A percentile compares a stretch with the other conserved stretches of the same genome.
These are phyloP conservation scores for Paradoxurus hermaphroditus DNA, from an alignment of 2,113 vertebrate genomes.

Conservation along the genomic window DNA sequence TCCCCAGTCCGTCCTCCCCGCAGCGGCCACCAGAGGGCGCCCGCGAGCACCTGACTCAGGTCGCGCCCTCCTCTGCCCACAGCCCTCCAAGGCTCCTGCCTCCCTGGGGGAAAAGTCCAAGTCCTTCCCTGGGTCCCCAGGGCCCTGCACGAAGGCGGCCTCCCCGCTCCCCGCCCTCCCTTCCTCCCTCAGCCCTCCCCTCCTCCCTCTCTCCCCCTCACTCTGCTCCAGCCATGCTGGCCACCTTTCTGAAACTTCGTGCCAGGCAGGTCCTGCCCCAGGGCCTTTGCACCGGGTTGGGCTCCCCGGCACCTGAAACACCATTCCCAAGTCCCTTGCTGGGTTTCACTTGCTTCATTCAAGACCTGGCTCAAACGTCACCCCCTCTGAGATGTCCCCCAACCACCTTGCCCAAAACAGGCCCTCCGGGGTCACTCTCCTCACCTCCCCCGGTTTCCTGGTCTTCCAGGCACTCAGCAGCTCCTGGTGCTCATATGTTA, in stretches of 20 bases:
- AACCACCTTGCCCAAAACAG: not conserved
- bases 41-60: rapidly evolving
- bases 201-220: too few relatives aligned
- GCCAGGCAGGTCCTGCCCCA: not conserved
- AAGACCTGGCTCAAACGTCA: not conserved
- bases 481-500: rapidly evolving
- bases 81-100: too few relatives aligned
- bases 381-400: not conserved
- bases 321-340: not conserved
- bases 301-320: not conserved
- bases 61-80: not conserved
- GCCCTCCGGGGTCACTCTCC: not conserved
- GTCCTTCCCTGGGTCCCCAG: not conserved
- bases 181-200: not conserved
- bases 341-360: not conserved
- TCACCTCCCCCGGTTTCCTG: not conserved
- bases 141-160: not conserved
- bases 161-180: not conserved
- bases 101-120: not conserved
- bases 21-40: not conserved
- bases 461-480: not conserved
- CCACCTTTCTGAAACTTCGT: not conserved
- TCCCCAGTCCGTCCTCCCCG: not conserved
- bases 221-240: not conserved
- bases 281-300: not conserved